Evolutionary conservation across 2,888 invertebrate species (phyloP), one percentile per base, ranked within the genome.

Genomic region (Blomia tropicalis): DNA sequence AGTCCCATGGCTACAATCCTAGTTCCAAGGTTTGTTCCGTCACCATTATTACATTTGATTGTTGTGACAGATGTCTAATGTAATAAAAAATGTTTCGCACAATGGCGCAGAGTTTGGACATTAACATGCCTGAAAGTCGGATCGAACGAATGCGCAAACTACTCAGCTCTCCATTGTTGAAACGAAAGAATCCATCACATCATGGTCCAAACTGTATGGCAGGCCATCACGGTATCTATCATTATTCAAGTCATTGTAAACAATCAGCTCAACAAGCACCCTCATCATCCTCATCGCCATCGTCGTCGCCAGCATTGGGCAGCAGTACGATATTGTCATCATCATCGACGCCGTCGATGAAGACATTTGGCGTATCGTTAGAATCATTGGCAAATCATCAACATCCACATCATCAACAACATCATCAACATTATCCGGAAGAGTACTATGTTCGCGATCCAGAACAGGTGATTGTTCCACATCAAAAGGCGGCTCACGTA

Each of bases 91-190:
- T 36, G 36, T 11, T 36, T 17, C 19, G 2, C 36, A 36, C 19
- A 17, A 29, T 54, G 23, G 32, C 19, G 14, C 41, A 62, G 62
- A 62, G 62, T 44, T 31, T 62, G n/a, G 62, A 62, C 58, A 58
- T 62, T 5, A 30, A 31, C 22, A 43, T 62, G n/a, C 31, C 44
- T 14, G 69, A 68, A 63, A 69, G 66, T 51, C 69, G 69, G 17
- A 67, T 70, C 31, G 69, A 70, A 47, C 68, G 68, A 43, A 68
- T 70, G 66, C 64, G 68, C 32, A 70, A 69, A 61, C 66, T 70
- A 44, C 58, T 70, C 4, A 68, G 67, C 47, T 70, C 70, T 22
- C 70, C 70, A 19, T 59, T 69, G 31, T 66, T 66, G 31, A 64
- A 64, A 31, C 65, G 66, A 31, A 67, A 65, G 54, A 56, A 4